Evolutionary conservation across 1,140 invertebrate genomes (phyloP), one percentile per base, ranked within the genome.

Genomic region (Tribolium madens): DNA sequence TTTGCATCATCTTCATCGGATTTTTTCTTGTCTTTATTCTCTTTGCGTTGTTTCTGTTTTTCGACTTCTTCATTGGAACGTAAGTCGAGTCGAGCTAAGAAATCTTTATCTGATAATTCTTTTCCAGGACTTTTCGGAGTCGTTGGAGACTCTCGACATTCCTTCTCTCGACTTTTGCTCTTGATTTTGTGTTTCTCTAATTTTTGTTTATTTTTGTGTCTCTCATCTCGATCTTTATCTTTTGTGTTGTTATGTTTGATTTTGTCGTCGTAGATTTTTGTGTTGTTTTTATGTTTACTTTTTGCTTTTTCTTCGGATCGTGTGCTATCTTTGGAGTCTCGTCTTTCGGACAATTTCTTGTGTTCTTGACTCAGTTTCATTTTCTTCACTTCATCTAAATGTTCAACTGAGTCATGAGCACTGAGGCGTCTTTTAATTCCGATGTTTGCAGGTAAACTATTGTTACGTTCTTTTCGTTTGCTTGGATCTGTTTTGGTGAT

Each of bases 371-470:
- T 88, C 73, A 91, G 88, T 82, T 93, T 94, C 78, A 90, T 88
- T 73, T 92, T 91, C 81, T 95, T 95, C 1, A 83, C 74, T 79
- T 95, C 93, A 33, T 89, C 89, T 0, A 87, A 73, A 36, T 87
- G 88, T 48, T 92, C 91, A 36, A 90, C 83, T 82, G 87, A 90
- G 76, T 95, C 94, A 82, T 95, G 93, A 0, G 92, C 93, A 53
- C 93, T 94, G 74, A 93, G 89, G 64, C 93, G 89, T 47, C 94
- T 88, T 84, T 95, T 95, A 26, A 90, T 88, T 0, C 90, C 88
- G 31, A 87, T 83, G 42, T 90, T 89, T 0, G 91, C 90, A 0
- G 92, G 91, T 50, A 92, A 88, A 84, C 89, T 91, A 68, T 89
- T 90, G 83, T 88, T 89, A 21, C 89, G 86, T 79, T 90, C 89